Base-by-base conservation (phyloP, 92 coral and sea anemone species). In the Heliopora coerulea region DNA sequence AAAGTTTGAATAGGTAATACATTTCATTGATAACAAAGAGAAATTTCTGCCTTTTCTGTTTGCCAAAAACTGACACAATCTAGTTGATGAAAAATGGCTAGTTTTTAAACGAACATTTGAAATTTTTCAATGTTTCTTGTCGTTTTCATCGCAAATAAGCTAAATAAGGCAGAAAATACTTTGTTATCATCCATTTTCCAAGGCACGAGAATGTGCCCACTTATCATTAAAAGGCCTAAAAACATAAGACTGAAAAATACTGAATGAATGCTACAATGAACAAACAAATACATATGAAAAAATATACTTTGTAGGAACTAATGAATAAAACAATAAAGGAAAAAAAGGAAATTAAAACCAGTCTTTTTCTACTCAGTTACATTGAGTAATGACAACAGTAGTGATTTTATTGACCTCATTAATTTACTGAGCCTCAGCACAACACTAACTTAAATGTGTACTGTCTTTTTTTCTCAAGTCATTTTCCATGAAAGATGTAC, bases 11-110 rank as follows among this genome's bases (percentile, higher is more conserved):
- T 46, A 46, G n/a, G n/a, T 35, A 63, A 34, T 34, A n/a, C 73
- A 66, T 66, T 67, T 44, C 74, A 27, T 29, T 67, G 74, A 67
- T 30, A 67, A 67, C 74, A 67, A 56, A 67, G 74, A 12, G n/a
- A n/a, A n/a, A 13, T 11, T 40, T 67, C 14, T 40, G 34, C 34
- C 25, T 48, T 39, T 27, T 18, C 50, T 34, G 4, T 63, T 63
- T 63, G 3, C 48, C 26, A 3, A 39, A 63, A n/a, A n/a, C n/a
- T n/a, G n/a, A n/a, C n/a, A n/a, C n/a, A n/a, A n/a, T n/a, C n/a
- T n/a, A n/a, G n/a, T n/a, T n/a, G n/a, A n/a, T n/a, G n/a, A n/a
- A n/a, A n/a, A n/a, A n/a, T n/a, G n/a, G n/a, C n/a, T n/a, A n/a
- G n/a, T n/a, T n/a, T n/a, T n/a, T n/a, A n/a, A n/a, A n/a, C n/a